Evolutionary conservation across 2,113 vertebrate genomes (phyloP), one percentile per base, ranked within the genome.

Genomic region (Rostratula benghalensis): DNA sequence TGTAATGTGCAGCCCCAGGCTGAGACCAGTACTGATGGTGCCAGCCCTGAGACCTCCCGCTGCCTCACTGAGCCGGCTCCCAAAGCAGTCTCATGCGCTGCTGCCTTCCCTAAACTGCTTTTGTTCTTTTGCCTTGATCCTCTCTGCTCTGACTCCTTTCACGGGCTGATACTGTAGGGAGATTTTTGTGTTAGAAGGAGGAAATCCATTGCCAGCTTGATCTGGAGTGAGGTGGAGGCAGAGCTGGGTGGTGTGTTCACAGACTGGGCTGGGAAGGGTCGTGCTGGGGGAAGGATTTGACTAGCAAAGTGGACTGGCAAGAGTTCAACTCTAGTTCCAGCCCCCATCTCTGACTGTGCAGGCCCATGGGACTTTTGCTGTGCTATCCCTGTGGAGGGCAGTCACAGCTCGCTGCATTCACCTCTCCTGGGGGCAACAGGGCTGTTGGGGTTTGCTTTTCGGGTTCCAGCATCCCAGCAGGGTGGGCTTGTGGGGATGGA

Each of bases 11-110:
- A 21, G 82, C 10, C 31, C 18, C 39, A 46, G 45, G 14, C 54
- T 41, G 85, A 83, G 39, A 78, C 48, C 28, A 23, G 33, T 8
- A 3, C 31, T 0, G 4, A 11, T 0, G 1, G 45, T 41, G 33
- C 31, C 74, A 70, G 35, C 21, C 35, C 50, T 0, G 1, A 48
- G 45, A 73, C 21, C 10, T 54, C 21, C 35, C 1, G 0, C 56
- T 23, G 24, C 51, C 65, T 74, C 3, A 0, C n/a, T 30, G 20
- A 50, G 45, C 43, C 0, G 0, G 33, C 24, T 61, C 45, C 50
- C 64, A 39, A 43, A 75, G 51, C 4, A 1, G 19, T n/a, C 18
- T 70, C 8, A 4, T 3, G 7, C 0, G 0, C 35, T 78, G 31
- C 18, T 41, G 19, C 46, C 6, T 48, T 70, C 78, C 64, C 82